Evolutionary conservation across 2,888 invertebrate species (phyloP), one percentile per base, ranked within the genome.

Genomic region (Lasioglossum pauxillum): DNA sequence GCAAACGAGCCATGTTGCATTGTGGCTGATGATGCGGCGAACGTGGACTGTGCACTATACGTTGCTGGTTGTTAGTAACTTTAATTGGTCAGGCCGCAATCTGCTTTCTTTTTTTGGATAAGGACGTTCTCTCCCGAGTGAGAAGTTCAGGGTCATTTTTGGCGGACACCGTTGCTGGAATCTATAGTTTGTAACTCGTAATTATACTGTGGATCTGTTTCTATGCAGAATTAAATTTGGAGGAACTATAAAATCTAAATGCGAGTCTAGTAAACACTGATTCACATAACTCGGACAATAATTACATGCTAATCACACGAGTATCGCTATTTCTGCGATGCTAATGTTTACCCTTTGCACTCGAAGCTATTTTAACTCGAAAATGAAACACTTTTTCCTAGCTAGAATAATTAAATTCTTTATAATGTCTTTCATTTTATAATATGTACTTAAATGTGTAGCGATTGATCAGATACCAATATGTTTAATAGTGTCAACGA

Each of bases 1-100:
- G 41, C 41, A 67, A 82, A 73, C 49, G 41, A 35, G 31, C 7
- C 31, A 27, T 27, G 7, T 77, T 27, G 67, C 31, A 77, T 74
- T 27, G 64, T 57, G 57, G 5, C 5, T 5, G 57, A 57, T 5
- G n/a, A n/a, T 5, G 57, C n/a, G 57, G n/a, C 57, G 12, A n/a
- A 57, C 53, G 53, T 53, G 53, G n/a, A 57, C 57, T 7, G 53
- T 53, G 53, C 10, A 57, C 57, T 2, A 16, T 7, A 31, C 14
- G 64, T 7, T 7, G 31, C 5, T n/a, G 64, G 64, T 64, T 64
- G 64, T 64, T 7, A 16, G 64, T 64, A 46, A 46, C 64, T 64
- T 64, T 64, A 31, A 64, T 60, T 27, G 27, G 60, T 60, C 60
- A 14, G 27, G n/a, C n/a, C 27, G 12, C 57, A 14, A 60, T 60